Percentiles rank a stretch among this genome's conserved stretches.
These are phyloP conservation scores for Hemibagrus guttatus DNA, from an alignment of 2,797 vertebrate species.

Conservation along the genomic window DNA sequence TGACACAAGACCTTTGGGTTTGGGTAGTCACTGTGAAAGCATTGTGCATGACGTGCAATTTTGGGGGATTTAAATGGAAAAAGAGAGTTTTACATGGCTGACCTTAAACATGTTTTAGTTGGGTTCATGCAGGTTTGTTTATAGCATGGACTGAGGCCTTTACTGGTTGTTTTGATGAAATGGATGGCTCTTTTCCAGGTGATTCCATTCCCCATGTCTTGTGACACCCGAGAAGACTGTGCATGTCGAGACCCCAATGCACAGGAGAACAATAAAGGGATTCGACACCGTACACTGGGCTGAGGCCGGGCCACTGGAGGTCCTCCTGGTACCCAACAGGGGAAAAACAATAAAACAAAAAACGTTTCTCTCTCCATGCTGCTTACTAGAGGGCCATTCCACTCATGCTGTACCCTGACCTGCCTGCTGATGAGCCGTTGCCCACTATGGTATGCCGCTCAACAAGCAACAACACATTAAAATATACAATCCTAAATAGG, in stretches of 20 bases:
- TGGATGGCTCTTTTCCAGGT: conserved; percentile 69
- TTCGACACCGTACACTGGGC: conserved; percentile 65
- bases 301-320: conserved; percentile 42
- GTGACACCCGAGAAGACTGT: conserved; percentile 82
- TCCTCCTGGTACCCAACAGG: background rate
- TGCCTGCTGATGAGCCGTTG: conserved; percentile 77
- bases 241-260: conserved; percentile 83
- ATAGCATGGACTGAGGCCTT: background rate
- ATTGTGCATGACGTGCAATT: background rate
- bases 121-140: conserved; percentile 1
- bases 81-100: background rate
- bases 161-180: background rate
- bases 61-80: background rate
- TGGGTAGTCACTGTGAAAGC: background rate
- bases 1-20: background rate
- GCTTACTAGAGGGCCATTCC: conserved; percentile 61
- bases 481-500: conserved; percentile 26
- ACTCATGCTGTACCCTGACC: conserved; percentile 70
- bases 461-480: conserved; percentile 40
- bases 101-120: conserved; percentile 6
- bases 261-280: conserved; percentile 75
- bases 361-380: conserved; percentile 68
- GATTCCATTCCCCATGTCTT: conserved; percentile 84
- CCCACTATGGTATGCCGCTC: conserved; percentile 61
- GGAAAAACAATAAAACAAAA: conserved; percentile 42